Percentiles rank a stretch among this genome's conserved stretches.
Conservation (phyloP, 2,888 invertebrate genomes). For the Eristalis tenax region DNA sequence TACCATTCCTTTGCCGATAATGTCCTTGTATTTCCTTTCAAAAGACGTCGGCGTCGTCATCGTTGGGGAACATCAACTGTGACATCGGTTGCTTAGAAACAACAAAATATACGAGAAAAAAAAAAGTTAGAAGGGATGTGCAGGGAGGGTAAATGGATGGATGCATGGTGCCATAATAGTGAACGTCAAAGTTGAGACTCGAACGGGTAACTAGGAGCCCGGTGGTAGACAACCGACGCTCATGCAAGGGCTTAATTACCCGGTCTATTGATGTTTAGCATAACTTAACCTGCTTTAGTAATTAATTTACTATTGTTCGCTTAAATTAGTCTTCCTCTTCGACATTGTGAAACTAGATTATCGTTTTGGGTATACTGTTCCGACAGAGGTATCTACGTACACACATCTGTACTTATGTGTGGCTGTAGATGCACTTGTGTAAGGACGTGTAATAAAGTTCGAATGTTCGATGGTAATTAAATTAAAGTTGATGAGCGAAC, state of each 20-base stretch:
- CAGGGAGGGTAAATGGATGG: conserved; percentile 45
- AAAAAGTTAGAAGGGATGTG: conserved; percentile 36
- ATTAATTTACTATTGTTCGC: conserved; percentile 80
- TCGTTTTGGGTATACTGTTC: conserved; percentile 38
- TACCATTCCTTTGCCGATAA: conserved; percentile 39
- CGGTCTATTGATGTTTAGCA: conserved; percentile 76
- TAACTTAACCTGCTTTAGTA: conserved; percentile 81
- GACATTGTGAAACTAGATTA: conserved; percentile 69
- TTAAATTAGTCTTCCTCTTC: conserved; percentile 77
- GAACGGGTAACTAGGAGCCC: conserved; percentile 38
- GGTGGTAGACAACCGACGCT: conserved; percentile 51
- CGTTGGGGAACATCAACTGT: conserved; percentile 60
- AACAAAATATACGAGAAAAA: conserved; percentile 29
- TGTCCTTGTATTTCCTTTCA: conserved; percentile 46
- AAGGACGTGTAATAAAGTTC: conserved; percentile 22
- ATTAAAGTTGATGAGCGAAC: conserved; percentile 15
- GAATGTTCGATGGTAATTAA: conserved; percentile 49
- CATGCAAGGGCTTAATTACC: conserved; percentile 75
- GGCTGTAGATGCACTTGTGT: conserved; percentile 21
- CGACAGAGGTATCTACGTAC: background rate
- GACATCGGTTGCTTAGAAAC: conserved; percentile 69
- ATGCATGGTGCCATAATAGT: conserved; percentile 59
- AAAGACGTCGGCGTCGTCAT: conserved; percentile 1
- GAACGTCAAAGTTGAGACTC: conserved; percentile 65
- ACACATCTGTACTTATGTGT: background rate